Percentiles rank a stretch among this genome's conserved stretches.
These are phyloP conservation scores for Gobionotothen gibberifrons DNA, from an alignment of 2,797 vertebrate species.

Conservation along the genomic window DNA sequence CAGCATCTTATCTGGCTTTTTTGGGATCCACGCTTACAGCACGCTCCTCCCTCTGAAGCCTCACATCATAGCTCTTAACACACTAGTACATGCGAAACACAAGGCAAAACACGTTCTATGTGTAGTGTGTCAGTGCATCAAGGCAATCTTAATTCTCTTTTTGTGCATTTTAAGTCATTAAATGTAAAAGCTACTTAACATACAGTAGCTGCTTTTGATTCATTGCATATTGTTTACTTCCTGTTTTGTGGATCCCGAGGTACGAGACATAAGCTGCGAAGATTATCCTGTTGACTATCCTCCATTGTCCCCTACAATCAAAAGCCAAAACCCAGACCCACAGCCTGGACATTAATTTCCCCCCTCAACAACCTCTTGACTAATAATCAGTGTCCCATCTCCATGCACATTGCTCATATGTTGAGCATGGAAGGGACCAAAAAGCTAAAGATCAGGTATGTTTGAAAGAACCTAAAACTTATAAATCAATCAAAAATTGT, in stretches of 20 bases:
- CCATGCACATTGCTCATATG: slow-evolving; percentile 37
- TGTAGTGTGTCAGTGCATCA: slow-evolving; percentile 32
- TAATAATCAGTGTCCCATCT: slow-evolving; percentile 47
- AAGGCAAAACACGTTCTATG: slow-evolving; percentile 20
- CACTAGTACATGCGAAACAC: slow-evolving; percentile 28
- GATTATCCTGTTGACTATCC: slow-evolving; percentile 8
- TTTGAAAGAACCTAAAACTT: slow-evolving; percentile 30
- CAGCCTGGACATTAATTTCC: slow-evolving; percentile 28
- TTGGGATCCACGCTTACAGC: slow-evolving; percentile 39
- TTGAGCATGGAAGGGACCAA: slow-evolving; percentile 65
- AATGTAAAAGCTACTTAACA: slow-evolving; percentile 25
- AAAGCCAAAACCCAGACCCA: neutral
- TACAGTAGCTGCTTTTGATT: slow-evolving; percentile 39
- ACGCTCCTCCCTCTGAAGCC: slow-evolving; percentile 16
- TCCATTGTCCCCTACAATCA: slow-evolving; percentile 2
- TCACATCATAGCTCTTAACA: slow-evolving; percentile 40
- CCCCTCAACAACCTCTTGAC: slow-evolving; percentile 46
- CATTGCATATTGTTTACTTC: slow-evolving; percentile 39
- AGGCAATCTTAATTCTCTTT: slow-evolving; percentile 25
- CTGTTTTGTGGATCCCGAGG: slow-evolving; percentile 32
- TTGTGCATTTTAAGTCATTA: slow-evolving; percentile 11
- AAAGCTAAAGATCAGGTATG: slow-evolving; percentile 63
- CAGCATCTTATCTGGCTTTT: slow-evolving; percentile 24
- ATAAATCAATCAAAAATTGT: slow-evolving; percentile 28
- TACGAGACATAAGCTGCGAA: slow-evolving; percentile 24